phyloP scores from a whole-genome alignment of 2,888 invertebrate species.

The Perdita meconis region DNA sequence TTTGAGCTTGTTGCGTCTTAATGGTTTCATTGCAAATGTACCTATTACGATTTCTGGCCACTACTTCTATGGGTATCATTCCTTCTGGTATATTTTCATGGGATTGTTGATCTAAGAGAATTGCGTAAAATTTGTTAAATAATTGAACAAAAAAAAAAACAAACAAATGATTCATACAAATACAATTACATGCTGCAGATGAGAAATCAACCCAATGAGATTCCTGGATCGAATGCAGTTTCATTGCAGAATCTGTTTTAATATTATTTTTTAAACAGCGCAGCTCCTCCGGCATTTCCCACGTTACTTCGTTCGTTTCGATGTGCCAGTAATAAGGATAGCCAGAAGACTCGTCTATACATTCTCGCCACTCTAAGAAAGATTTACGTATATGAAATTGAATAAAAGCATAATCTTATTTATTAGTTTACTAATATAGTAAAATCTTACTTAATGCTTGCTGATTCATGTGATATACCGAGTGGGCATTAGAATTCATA shows the following conservation, averaged over 20 bases:
- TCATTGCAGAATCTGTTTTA: conserved; percentile 49
- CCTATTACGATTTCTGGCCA: conserved; percentile 80
- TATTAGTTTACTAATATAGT: not conserved
- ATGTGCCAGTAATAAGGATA: conserved; percentile 89
- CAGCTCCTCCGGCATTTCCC: conserved; percentile 86
- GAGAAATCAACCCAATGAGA: conserved; percentile 64
- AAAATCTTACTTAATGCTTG: conserved; percentile 46
- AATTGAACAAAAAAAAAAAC: not conserved
- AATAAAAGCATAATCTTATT: not conserved
- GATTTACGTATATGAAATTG: conserved; percentile 4
- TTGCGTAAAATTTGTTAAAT: not conserved
- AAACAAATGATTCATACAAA: not conserved
- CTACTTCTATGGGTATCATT: conserved; percentile 82
- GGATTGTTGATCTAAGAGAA: conserved; percentile 76
- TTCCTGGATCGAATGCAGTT: conserved; percentile 45
- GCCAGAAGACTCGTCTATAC: conserved; percentile 87
- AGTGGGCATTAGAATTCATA: conserved; percentile 28
- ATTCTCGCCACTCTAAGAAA: conserved; percentile 86
- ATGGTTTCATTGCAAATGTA: conserved; percentile 72
- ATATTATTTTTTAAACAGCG: conserved; percentile 68
- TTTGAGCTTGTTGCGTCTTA: conserved; percentile 67
- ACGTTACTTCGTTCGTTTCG: conserved; percentile 87
- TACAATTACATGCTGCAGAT: conserved; percentile 50
- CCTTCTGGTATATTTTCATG: conserved; percentile 81
- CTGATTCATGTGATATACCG: conserved; percentile 36